phyloP scores from a whole-genome alignment of 2,113 vertebrate species.

The Rhabdomys dilectus region DNA sequence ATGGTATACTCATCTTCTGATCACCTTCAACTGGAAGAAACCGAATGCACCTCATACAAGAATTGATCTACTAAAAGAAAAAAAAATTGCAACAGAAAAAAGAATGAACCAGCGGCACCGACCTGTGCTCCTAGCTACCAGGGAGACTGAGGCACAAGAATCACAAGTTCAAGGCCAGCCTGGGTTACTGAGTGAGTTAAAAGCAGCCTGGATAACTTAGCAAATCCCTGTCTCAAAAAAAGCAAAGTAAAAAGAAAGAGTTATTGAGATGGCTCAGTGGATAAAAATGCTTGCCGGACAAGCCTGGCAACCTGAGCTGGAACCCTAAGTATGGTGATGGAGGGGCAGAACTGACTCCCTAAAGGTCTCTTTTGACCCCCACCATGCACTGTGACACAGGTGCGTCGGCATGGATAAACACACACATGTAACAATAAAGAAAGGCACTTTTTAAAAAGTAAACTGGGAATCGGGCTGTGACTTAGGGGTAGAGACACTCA shows the following conservation, averaged over 20 bases:
- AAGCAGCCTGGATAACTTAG: not conserved
- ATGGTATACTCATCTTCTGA: not conserved
- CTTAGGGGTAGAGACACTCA: not conserved
- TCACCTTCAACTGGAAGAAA: not conserved
- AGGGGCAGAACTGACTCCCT: not conserved
- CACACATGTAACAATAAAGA: not conserved
- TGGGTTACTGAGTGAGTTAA: not conserved
- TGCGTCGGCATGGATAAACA: rapidly evolving
- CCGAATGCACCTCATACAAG: not conserved
- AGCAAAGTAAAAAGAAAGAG: not conserved
- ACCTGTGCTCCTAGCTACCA: not conserved
- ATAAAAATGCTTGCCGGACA: not conserved
- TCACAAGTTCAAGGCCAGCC: not conserved
- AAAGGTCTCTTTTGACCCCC: not conserved
- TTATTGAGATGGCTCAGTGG: not conserved
- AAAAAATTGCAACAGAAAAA: not conserved
- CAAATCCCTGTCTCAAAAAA: not conserved
- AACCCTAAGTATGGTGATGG: too few species aligned
- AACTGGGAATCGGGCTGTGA: not conserved
- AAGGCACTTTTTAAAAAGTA: not conserved
- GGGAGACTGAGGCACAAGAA: too few species aligned
- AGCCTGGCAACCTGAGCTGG: not conserved
- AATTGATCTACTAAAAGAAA: not conserved
- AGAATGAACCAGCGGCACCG: not conserved
- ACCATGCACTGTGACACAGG: not conserved